Percentiles rank a stretch among this genome's conserved stretches.
Evolutionary conservation across 2,888 invertebrate species (phyloP).

Genomic region (Allygus modestus): DNA sequence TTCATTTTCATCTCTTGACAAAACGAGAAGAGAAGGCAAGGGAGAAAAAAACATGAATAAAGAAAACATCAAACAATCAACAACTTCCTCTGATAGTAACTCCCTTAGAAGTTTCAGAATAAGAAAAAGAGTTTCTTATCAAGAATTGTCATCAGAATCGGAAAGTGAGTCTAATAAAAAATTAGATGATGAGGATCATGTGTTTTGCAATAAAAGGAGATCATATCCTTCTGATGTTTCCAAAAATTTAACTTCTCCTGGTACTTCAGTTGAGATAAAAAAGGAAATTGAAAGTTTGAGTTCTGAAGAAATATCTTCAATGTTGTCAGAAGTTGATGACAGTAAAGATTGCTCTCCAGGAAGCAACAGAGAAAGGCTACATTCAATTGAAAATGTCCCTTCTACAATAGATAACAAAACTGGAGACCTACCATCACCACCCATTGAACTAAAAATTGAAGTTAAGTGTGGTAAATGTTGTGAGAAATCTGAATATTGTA

Average conservation of each 20-base stretch:
- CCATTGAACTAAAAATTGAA: not conserved
- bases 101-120: constrained; percentile 22
- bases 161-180: constrained; percentile 12
- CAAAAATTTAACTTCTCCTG: not conserved
- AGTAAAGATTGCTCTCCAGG: not conserved
- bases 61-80: constrained; percentile 19
- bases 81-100: not conserved
- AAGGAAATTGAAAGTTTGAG: constrained; percentile 3
- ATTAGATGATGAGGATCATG: not conserved
- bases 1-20: not conserved
- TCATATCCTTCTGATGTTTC: not conserved
- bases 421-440: not conserved
- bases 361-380: constrained; percentile 15
- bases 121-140: constrained; percentile 15
- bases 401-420: not conserved
- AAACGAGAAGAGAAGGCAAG: not conserved
- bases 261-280: not conserved
- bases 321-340: constrained; percentile 29
- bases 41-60: constrained; percentile 22
- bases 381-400: constrained; percentile 39
- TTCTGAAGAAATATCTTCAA: constrained; percentile 32
- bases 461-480: not conserved
- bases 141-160: constrained; percentile 18
- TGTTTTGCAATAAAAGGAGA: not conserved
- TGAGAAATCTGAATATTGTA: not conserved